Conservation (phyloP, 2,797 vertebrate species). For the Nyctibius grandis region DNA sequence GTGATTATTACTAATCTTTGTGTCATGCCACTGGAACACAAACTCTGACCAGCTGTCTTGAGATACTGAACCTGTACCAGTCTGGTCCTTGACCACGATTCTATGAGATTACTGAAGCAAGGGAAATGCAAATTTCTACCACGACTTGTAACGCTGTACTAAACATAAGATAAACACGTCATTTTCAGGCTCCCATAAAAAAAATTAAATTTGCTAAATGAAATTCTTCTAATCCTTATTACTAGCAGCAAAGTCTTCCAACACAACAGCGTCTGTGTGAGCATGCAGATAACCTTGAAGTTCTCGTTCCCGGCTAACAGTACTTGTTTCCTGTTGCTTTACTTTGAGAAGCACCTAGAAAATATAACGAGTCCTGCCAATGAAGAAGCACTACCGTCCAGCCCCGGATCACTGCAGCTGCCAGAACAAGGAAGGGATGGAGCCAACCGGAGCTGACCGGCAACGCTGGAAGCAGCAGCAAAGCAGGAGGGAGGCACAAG, state of each 20-base stretch:
- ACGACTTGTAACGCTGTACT: not conserved
- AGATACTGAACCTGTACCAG: not conserved
- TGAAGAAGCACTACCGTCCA: too few relatives aligned
- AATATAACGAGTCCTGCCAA: not conserved
- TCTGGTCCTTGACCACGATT: not conserved
- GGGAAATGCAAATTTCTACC: not conserved
- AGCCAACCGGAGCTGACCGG: not conserved
- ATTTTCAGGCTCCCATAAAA: not conserved
- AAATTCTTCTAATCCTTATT: not conserved
- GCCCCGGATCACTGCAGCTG: not conserved
- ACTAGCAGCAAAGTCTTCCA: not conserved
- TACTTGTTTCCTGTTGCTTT: not conserved
- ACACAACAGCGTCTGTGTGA: rapidly evolving
- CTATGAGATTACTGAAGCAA: not conserved
- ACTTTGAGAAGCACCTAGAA: not conserved
- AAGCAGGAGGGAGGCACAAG: not conserved
- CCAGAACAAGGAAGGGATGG: not conserved
- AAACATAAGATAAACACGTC: rapidly evolving
- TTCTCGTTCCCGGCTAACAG: not conserved
- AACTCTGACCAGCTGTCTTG: not conserved
- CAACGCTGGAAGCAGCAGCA: not conserved
- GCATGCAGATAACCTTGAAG: not conserved
- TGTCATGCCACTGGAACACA: not conserved
- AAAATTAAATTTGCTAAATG: not conserved
- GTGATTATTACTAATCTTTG: not conserved